These are phyloP conservation scores for Ostrea denselamellosa DNA, from an alignment of 1,140 invertebrate species.

Conservation along the genomic window DNA sequence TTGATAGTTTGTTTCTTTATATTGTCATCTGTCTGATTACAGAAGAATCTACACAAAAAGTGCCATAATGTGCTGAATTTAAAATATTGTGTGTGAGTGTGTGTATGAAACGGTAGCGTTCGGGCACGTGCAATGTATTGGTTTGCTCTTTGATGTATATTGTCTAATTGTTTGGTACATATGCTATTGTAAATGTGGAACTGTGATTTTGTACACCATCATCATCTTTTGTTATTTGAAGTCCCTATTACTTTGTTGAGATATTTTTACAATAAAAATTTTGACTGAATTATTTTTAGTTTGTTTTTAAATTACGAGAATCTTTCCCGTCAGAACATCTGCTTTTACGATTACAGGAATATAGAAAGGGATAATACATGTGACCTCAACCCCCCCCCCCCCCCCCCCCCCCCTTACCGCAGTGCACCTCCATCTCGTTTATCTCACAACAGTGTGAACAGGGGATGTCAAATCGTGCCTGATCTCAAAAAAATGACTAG, in stretches of 20 bases:
- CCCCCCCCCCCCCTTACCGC: too few species aligned
- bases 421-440: too few species aligned
- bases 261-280: slow-evolving; percentile 9
- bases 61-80: background rate
- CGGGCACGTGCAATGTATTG: background rate
- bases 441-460: too few species aligned
- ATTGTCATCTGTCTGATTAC: background rate
- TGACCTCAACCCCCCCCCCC: too few species aligned
- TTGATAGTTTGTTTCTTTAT: background rate
- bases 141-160: background rate
- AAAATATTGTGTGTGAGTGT: slow-evolving; percentile 1
- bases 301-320: background rate
- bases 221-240: slow-evolving; percentile 14
- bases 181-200: background rate
- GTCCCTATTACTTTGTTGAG: slow-evolving; percentile 21
- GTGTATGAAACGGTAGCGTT: background rate
- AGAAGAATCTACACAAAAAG: background rate
- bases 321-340: too few species aligned
- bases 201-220: slow-evolving; percentile 8
- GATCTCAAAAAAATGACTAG: too few species aligned
- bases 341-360: too few species aligned
- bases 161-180: background rate
- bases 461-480: too few species aligned
- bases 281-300: background rate
- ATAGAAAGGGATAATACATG: too few species aligned